phyloP scores from a whole-genome alignment of 2,888 invertebrate species.

The Caenorhabditis zanzibari region DNA sequence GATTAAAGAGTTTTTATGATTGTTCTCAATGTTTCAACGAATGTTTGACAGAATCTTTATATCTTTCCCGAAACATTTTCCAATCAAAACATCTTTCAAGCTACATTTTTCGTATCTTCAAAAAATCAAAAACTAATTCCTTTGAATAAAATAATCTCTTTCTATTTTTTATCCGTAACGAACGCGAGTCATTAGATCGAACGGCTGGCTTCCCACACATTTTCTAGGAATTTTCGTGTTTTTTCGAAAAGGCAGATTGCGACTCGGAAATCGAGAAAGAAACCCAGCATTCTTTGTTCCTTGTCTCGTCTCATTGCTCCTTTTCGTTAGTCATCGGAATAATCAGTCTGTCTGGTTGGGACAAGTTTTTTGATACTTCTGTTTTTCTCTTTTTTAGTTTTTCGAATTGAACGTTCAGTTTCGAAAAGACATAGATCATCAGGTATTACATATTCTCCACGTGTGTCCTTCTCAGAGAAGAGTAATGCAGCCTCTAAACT shows the following conservation, averaged over 20 bases:
- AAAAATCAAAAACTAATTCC: no score
- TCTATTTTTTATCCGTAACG: neutral
- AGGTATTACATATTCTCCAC: conserved; percentile 27
- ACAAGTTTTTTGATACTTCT: neutral
- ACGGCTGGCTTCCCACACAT: conserved; percentile 37
- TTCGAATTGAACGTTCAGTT: neutral
- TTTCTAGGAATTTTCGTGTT: conserved; percentile 24
- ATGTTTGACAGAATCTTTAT: no score
- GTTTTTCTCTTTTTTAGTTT: neutral
- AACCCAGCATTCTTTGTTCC: conserved; percentile 14
- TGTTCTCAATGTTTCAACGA: no score
- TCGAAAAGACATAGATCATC: conserved; percentile 12
- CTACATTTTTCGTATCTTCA: no score
- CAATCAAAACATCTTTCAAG: no score
- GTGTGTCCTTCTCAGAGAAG: neutral
- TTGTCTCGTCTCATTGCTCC: neutral
- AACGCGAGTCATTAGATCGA: conserved; percentile 15
- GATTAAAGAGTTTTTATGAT: no score
- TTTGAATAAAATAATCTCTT: no score
- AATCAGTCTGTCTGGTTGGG: conserved; percentile 23
- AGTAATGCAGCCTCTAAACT: conserved; percentile 47
- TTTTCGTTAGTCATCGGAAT: neutral
- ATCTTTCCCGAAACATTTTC: no score
- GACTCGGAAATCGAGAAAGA: conserved; percentile 2
- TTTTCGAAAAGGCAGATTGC: conserved; percentile 5